Base-by-base conservation (phyloP, 2,888 invertebrate genomes). In the Malthinus flaveolus region DNA sequence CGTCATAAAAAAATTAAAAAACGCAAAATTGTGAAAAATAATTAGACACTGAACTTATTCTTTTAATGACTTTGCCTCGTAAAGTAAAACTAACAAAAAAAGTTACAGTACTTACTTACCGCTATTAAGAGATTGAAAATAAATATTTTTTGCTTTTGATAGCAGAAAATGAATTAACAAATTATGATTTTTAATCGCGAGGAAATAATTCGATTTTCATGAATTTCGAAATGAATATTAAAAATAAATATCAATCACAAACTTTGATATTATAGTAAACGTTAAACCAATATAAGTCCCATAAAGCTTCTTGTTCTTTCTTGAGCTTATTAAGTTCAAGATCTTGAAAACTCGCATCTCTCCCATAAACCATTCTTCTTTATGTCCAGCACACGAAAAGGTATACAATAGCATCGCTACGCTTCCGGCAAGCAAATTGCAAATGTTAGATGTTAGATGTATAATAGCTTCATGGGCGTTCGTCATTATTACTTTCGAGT, bases 311-410 rank as follows among this genome's bases (percentile, higher is more conserved):
- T 5, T n/a, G 39, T 23, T 42, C 13, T 54, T 54, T 59, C 59
- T 56, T 52, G 59, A 45, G 56, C 59, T 59, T 59, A 59, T 59
- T 59, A 59, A 59, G 55, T 52, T 59, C 55, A 45, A 56, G 59
- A 37, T 59, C 59, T 59, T 50, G 55, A 55, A 55, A 50, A 56
- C 62, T 57, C 61, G 56, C 59, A 57, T 62, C 56, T 49, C 59
- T 53, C 64, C 66, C 63, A 68, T 71, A 71, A 71, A 71, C 66
- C 69, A 71, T 68, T 64, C 66, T 71, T 68, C 67, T 71, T 71
- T 71, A 71, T 67, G 69, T 67, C 67, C 69, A 70, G 65, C 63
- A 67, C 65, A 64, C 63, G 59, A 62, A 56, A 61, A 56, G 58
- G 66, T 66, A 63, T 67, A 69, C 68, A 68, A 69, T 69, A 64